Evolutionary conservation across 2,113 vertebrate species (phyloP).

Genomic region (Scomber scombrus): DNA sequence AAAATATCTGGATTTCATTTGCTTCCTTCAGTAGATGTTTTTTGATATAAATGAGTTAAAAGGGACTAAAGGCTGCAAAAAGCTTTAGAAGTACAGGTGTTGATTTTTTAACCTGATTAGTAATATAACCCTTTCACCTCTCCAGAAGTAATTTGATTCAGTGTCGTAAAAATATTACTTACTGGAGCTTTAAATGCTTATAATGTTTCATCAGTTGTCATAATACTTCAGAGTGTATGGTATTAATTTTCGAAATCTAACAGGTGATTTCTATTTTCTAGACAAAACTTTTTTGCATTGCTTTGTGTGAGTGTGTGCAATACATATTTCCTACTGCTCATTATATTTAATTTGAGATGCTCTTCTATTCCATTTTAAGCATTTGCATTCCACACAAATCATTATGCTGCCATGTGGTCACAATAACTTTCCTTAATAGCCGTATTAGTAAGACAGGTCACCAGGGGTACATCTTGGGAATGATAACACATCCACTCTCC

Average conservation of each 20-base stretch:
- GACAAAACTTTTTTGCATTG: background rate
- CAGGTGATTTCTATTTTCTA: background rate
- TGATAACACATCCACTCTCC: conserved; percentile 61
- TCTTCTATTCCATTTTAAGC: conserved; percentile 9
- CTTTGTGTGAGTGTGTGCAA: background rate
- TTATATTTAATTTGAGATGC: conserved; percentile 30
- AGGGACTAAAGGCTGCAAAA: background rate
- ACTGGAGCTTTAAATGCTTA: background rate
- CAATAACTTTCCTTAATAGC: conserved; percentile 64
- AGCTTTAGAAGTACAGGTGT: background rate
- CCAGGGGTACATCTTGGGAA: conserved; percentile 39
- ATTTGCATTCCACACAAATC: conserved; percentile 45
- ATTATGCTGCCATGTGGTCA: conserved; percentile 55
- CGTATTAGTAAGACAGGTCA: conserved; percentile 64
- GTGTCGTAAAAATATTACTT: background rate
- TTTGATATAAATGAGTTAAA: background rate
- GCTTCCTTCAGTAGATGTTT: background rate
- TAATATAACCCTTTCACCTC: background rate
- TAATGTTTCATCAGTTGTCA: conserved; percentile 9
- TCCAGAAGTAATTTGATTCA: background rate
- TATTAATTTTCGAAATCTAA: background rate
- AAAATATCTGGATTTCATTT: conserved; percentile 11
- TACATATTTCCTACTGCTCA: background rate
- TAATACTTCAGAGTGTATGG: background rate
- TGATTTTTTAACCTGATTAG: conserved; percentile 13